Base-by-base conservation (phyloP, 35 echinoderm and acorn worm species). In the Amphiura filiformis region DNA sequence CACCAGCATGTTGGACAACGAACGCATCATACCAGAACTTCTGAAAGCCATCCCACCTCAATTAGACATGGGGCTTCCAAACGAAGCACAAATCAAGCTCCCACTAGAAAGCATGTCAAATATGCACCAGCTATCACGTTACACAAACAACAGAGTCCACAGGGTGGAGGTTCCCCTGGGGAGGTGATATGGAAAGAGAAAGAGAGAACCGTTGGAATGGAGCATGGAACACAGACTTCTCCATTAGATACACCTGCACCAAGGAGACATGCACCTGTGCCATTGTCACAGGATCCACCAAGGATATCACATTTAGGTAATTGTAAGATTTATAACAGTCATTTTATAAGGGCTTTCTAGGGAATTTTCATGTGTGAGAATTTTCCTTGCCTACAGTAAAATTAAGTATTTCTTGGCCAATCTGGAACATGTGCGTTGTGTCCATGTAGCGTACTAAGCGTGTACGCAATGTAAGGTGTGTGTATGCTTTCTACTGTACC, bases 231-330 rank as follows among this genome's bases (percentile, higher is more conserved):
- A 23, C 79, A 79, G 56, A 52, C 84, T 3, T 94, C 93, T 18
- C 93, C 93, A 12, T 42, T 94, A 35, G 93, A 94, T 36, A 94
- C 93, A 70, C 93, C 93, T 76, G 93, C 93, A 35, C 93, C 93
- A 56, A 82, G 93, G 41, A 90, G 79, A 37, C 84, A 91, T 84
- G 88, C 93, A 34, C 93, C 93, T 37, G 57, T 80, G 57, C 93
- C 93, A 39, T 84, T 90, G 44, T 83, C 80, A 91, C 61, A 70
- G 84, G 79, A 34, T 75, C 23, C 33, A 83, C 47, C 80, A 34
- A 42, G 57, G 65, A 84, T 84, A 34, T 76, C 88, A 84, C 38
- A 78, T 18, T 40, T 84, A 84, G 88, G 93, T 94, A 52, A 87
- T 88, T 85, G 44, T 52, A n/a, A n/a, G n/a, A n/a, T n/a, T n/a